phyloP scores from a whole-genome alignment of 2,797 vertebrate species.

The Diglossa cyanea region DNA sequence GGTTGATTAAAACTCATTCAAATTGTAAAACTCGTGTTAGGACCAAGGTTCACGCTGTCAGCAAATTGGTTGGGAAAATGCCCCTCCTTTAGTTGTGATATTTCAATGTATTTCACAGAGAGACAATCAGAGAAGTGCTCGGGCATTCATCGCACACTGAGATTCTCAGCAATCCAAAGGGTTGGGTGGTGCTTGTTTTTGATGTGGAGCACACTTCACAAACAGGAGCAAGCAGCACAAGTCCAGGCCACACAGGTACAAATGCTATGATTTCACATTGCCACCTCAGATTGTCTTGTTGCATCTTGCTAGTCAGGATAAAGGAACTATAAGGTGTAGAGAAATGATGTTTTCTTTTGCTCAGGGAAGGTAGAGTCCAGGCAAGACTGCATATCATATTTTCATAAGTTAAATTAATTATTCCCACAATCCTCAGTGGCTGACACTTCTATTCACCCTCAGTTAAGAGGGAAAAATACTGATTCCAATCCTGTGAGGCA shows the following conservation, averaged over 20 bases:
- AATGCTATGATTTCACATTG: not conserved
- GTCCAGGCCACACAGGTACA: not conserved
- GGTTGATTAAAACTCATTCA: not conserved
- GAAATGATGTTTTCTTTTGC: not conserved
- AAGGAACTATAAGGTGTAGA: not conserved
- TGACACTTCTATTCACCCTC: not conserved
- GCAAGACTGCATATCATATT: not conserved
- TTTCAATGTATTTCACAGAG: not conserved
- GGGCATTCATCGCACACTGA: not conserved
- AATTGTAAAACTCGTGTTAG: not conserved
- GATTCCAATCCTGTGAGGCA: not conserved
- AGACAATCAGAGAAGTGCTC: not conserved
- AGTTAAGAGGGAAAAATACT: not conserved
- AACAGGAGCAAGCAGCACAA: not conserved
- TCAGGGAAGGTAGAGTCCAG: not conserved
- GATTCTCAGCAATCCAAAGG: not conserved
- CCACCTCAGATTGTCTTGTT: not conserved
- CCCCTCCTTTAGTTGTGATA: not conserved
- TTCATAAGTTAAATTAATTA: not conserved
- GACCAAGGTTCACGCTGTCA: not conserved
- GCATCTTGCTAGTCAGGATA: not conserved
- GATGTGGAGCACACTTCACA: not conserved
- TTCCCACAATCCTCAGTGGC: not conserved
- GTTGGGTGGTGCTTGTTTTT: not conserved
- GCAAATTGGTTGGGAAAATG: not conserved